Evolutionary conservation across 2,113 vertebrate species (phyloP).

Genomic region (Lagopus leucura): DNA sequence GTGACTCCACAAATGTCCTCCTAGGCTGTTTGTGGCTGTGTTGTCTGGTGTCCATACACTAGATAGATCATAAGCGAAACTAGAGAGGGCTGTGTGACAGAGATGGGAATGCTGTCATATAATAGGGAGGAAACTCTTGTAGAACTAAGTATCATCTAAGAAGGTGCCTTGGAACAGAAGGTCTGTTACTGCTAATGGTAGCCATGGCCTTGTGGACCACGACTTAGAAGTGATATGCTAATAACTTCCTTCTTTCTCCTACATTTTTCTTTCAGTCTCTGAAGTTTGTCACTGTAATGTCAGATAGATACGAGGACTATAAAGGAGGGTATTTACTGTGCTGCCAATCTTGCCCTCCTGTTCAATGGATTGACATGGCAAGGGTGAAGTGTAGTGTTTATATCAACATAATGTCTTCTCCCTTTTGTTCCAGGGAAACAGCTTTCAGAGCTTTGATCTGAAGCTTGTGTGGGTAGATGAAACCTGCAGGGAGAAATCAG

Average conservation of each 20-base stretch:
- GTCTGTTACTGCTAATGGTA: neutral
- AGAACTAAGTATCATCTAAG: fast-evolving
- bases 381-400: neutral
- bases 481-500: neutral
- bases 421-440: conserved; percentile 66
- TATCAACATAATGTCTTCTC: neutral
- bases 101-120: neutral
- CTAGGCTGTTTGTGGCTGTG: neutral
- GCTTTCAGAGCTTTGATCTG: conserved; percentile 73
- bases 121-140: neutral
- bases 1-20: neutral
- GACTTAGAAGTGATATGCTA: neutral
- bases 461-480: conserved; percentile 78
- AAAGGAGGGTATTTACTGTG: neutral
- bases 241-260: neutral
- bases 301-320: neutral
- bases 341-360: neutral
- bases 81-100: neutral
- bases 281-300: fast-evolving
- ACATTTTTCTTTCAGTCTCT: neutral
- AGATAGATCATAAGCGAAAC: neutral
- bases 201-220: neutral
- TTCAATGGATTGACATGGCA: fast-evolving
- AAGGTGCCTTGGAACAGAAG: neutral
- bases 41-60: neutral